Base-by-base conservation (phyloP, 1,140 invertebrate species). In the Pararge aegeria region DNA sequence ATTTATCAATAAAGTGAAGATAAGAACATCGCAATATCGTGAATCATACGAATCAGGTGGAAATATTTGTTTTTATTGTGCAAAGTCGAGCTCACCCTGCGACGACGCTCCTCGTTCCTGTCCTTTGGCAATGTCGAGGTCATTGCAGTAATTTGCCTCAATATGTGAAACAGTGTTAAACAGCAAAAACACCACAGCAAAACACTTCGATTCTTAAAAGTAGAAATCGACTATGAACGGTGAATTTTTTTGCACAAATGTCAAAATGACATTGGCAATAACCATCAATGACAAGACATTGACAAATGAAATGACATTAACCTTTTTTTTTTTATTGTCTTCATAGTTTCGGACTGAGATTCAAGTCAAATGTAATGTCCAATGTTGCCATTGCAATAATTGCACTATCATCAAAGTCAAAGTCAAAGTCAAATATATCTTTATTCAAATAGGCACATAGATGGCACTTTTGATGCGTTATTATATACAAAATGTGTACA, bases 21-120 rank as follows among this genome's bases (percentile, higher is more conserved):
- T 64, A 55, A 34, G 44, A 34, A 21, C 50, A 60, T 27, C 57
- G 63, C 48, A 56, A 37, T 44, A 51, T 24, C 19, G 30, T 64
- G 57, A 60, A 65, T 65, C 59, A 61, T 30, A 19, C 16, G 7
- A 12, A 12, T 34, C 7, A 34, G n/a, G 3, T 34, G 30, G 30
- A 34, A 34, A 34, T 12, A 20, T 53, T 60, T 59, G 48, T 52
- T 60, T 57, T 64, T 59, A 13, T 64, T 60, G 21, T 49, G 54
- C 44, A 56, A 53, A 50, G 16, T 29, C 46, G 21, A 5, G 63
- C 83, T 76, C 64, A 88, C 85, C 69, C 85, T 74, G 15, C 85
- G 82, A 42, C 85, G 79, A 5, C 85, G 75, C 55, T 88, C 85
- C 38, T 88, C 85, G 21, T 80, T 83, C 58, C 72, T 80, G 40